A percentile compares a stretch with the other conserved stretches of the same genome.
These are phyloP conservation scores for Pitta sordida DNA, from an alignment of 2,113 vertebrate species.

Conservation along the genomic window DNA sequence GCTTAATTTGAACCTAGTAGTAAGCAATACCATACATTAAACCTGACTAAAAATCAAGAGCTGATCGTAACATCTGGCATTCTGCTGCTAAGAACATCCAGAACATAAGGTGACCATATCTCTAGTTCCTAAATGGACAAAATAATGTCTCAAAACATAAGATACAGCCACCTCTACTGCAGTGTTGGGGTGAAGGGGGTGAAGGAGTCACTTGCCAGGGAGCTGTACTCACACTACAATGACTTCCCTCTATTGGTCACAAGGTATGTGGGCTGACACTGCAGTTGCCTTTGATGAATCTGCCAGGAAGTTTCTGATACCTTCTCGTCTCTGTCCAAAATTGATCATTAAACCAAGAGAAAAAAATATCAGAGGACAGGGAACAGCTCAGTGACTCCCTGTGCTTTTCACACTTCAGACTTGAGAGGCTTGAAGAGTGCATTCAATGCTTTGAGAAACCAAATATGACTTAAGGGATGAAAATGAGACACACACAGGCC, in stretches of 20 bases:
- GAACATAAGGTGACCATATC: not conserved
- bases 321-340: not conserved
- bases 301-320: not conserved
- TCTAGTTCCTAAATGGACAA: not conserved
- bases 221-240: not conserved
- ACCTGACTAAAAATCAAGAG: not conserved
- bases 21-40: not conserved
- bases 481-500: not conserved
- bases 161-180: not conserved
- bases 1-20: not conserved
- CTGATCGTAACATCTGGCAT: not conserved
- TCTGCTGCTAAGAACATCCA: not conserved
- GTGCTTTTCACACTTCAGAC: not conserved
- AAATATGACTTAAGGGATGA: not conserved
- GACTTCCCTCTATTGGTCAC: not conserved
- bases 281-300: not conserved
- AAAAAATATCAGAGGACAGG: not conserved
- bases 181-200: not conserved
- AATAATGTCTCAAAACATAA: not conserved
- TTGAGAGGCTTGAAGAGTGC: not conserved
- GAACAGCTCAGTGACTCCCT: not conserved
- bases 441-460: not conserved
- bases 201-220: not conserved
- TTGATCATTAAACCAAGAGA: not conserved
- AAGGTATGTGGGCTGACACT: not conserved